A percentile compares a stretch with the other conserved stretches of the same genome.
Evolutionary conservation across 2,888 invertebrate species (phyloP).

Genomic region (Amblyteles armatorius): DNA sequence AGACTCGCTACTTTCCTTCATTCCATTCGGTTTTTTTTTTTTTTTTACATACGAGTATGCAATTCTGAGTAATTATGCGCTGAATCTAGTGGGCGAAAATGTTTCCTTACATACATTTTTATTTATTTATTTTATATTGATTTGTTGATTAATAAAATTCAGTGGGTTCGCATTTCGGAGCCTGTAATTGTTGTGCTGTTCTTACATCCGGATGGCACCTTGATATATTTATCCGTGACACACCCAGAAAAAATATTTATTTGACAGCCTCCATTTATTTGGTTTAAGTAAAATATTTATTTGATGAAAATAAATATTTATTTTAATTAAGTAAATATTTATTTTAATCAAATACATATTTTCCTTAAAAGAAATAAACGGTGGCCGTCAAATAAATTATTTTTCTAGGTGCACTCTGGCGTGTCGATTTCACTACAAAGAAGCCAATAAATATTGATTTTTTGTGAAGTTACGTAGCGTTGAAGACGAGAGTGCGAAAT

Average conservation of each 20-base stretch:
- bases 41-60: conserved; percentile 1
- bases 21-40: conserved; percentile 71
- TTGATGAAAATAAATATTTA: too few species aligned
- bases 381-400: too few species aligned
- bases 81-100: neutral
- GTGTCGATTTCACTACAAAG: neutral
- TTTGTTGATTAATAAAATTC: neutral
- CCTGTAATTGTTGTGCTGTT: neutral
- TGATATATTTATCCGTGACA: neutral
- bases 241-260: too few species aligned
- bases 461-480: neutral
- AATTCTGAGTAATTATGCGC: neutral
- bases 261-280: too few species aligned
- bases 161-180: neutral
- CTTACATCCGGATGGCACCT: neutral
- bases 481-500: neutral
- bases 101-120: neutral
- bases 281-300: too few species aligned
- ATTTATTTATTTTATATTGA: neutral
- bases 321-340: too few species aligned
- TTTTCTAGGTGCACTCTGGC: too few species aligned
- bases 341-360: too few species aligned
- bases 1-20: conserved; percentile 64
- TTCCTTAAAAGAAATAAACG: too few species aligned
- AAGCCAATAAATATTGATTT: neutral